phyloP scores from a whole-genome alignment of 2,797 vertebrate genomes.

The Acanthurus lineatus region DNA sequence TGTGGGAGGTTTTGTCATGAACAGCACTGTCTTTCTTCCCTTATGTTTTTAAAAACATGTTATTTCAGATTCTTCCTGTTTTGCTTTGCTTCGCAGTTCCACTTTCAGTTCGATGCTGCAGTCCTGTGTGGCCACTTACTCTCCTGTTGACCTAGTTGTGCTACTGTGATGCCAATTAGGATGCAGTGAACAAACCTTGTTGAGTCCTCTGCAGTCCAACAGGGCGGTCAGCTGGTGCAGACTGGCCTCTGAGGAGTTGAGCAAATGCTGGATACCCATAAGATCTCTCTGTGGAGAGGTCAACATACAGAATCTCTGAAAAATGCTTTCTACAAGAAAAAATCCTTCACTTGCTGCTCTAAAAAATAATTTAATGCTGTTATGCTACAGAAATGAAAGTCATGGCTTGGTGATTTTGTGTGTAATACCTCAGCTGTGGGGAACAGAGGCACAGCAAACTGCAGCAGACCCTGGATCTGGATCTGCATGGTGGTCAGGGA shows the following conservation, averaged over 20 bases:
- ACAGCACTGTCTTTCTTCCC: too few species aligned
- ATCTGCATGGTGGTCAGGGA: slow-evolving; percentile 96
- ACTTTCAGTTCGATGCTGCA: slow-evolving; percentile 23
- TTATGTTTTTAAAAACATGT: background rate
- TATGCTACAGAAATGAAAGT: background rate
- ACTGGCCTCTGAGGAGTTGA: slow-evolving; percentile 92
- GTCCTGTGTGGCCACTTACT: slow-evolving; percentile 34
- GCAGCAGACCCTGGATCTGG: slow-evolving; percentile 91
- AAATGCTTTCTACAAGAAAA: background rate
- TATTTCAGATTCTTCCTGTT: slow-evolving; percentile 11
- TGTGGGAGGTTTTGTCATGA: too few species aligned
- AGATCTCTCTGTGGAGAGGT: slow-evolving; percentile 89
- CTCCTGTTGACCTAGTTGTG: slow-evolving; percentile 56
- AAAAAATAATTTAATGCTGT: background rate
- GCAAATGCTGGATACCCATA: slow-evolving; percentile 89
- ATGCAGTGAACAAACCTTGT: slow-evolving; percentile 88
- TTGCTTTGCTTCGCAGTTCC: background rate
- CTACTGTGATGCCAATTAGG: slow-evolving; percentile 49
- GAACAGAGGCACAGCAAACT: slow-evolving; percentile 92
- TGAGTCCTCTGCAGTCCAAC: slow-evolving; percentile 95
- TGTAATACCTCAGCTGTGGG: slow-evolving; percentile 90
- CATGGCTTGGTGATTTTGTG: background rate
- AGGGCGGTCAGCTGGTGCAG: slow-evolving; percentile 96
- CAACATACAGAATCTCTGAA: slow-evolving; percentile 8
- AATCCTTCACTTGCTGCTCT: background rate